Conservation (phyloP, 1,140 invertebrate genomes). For the Leptopilina boulardi region DNA sequence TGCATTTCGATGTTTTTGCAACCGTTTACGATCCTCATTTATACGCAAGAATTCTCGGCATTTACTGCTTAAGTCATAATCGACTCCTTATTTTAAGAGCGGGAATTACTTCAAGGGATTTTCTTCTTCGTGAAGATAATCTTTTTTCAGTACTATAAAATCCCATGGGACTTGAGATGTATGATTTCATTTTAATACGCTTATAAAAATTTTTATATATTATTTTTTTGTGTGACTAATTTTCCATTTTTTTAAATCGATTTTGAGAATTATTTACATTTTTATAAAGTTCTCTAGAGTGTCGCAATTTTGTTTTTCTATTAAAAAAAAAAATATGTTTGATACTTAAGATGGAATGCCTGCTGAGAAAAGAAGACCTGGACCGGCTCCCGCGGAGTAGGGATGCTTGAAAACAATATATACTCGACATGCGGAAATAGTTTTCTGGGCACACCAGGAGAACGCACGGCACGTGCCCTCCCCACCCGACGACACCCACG, state of each 20-base stretch:
- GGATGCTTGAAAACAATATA: constrained; percentile 61
- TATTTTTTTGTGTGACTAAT: not conserved
- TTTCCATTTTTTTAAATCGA: not conserved
- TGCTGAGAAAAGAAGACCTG: constrained; percentile 50
- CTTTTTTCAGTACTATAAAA: too few species aligned
- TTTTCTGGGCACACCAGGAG: constrained; percentile 56
- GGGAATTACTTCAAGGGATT: constrained; percentile 4
- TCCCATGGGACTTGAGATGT: too few species aligned
- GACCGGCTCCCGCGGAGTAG: constrained; percentile 60
- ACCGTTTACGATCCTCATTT: constrained; percentile 18
- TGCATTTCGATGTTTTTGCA: constrained; percentile 26
- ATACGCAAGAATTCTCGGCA: constrained; percentile 24
- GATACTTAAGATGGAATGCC: constrained; percentile 45
- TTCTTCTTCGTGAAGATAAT: not conserved
- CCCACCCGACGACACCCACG: constrained; percentile 36
- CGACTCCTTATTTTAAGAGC: constrained; percentile 8
- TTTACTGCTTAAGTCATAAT: constrained; percentile 22
- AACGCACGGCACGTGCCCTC: constrained; percentile 60
- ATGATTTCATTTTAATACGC: not conserved
- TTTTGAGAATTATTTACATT: not conserved
- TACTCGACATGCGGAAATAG: constrained; percentile 69
- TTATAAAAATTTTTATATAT: not conserved
- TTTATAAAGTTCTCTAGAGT: not conserved
- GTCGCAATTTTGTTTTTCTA: constrained; percentile 4
- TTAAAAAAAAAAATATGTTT: not conserved